Base-by-base conservation (phyloP, 2,797 vertebrate genomes). In the Xenops minutus region DNA sequence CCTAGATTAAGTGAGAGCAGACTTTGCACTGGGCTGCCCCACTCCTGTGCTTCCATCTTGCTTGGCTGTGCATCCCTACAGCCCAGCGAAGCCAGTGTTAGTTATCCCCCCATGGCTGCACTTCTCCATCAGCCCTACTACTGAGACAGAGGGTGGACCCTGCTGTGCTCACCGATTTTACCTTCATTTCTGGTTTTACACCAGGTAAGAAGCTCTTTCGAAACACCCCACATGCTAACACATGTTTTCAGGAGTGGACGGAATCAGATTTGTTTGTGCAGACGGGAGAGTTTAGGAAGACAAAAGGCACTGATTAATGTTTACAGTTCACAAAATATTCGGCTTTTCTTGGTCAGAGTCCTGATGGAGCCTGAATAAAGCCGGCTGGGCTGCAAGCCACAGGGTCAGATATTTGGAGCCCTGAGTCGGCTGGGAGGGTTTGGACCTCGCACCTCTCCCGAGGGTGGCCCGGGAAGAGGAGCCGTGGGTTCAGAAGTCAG, bases 321-420 rank as follows among this genome's bases (percentile, higher is more conserved):
- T 88, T 89, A 39, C 36, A 68, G 84, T 51, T 92, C 66, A 67
- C 69, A 76, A 68, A 77, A 68, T 83, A 67, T 27, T 81, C 88
- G 12, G 54, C 73, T 91, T 67, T 34, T 84, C 64, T 72, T 26
- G 59, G 61, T 32, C 32, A 5, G 68, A 62, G 79, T 52, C 85
- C 78, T 75, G 48, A 46, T 55, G 61, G 24, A 73, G 81, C 75
- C 51, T 48, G 21, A 66, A 7, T 24, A 61, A 66, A 75, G 62
- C 71, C 48, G 66, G 43, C 64, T 27, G 63, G 32, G 27, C 89
- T 93, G 11, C 71, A 79, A 26, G 73, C n/a, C 24, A 19, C 8
- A 54, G 77, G 74, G 29, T 80, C 59, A 30, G 21, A 5, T 4
- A 0, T 22, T 48, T 29, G 39, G 29, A 63, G 55, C 19, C 39